Evolutionary conservation across 1,140 invertebrate species (phyloP).

Genomic region (Tetramorium simillimum): DNA sequence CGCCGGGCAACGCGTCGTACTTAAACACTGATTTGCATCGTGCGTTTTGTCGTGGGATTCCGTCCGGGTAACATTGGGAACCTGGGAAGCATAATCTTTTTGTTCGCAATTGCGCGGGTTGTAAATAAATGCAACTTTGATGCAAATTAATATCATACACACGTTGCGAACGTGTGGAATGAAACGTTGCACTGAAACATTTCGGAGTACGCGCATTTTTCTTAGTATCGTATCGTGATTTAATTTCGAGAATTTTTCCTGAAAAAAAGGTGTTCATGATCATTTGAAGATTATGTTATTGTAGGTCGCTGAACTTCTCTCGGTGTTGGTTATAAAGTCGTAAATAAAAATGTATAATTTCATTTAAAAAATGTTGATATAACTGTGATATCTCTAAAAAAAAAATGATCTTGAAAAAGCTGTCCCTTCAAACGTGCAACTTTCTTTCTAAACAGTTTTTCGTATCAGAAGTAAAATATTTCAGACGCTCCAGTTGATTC

Average conservation of each 20-base stretch:
- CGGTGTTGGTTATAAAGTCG: too few species aligned
- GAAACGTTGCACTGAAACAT: neutral
- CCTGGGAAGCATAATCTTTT: constrained; percentile 31
- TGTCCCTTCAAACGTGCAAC: too few species aligned
- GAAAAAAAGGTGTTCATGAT: too few species aligned
- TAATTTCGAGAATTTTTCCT: neutral
- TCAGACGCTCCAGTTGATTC: too few species aligned
- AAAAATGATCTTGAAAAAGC: too few species aligned
- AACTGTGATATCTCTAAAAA: too few species aligned
- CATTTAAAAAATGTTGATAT: too few species aligned
- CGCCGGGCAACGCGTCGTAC: constrained; percentile 27
- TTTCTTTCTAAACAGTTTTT: too few species aligned
- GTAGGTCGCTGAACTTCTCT: too few species aligned
- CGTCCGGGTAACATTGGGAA: neutral
- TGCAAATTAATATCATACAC: constrained; percentile 39
- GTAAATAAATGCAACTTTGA: constrained; percentile 33
- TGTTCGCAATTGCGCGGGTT: constrained; percentile 5
- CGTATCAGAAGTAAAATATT: too few species aligned
- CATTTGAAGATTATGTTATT: too few species aligned
- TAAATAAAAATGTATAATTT: too few species aligned
- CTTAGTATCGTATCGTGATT: neutral
- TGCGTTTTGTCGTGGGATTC: constrained; percentile 42
- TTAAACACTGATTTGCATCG: constrained; percentile 54
- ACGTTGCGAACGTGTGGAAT: neutral
- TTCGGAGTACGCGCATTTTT: neutral